Conservation (phyloP, 2,113 vertebrate genomes). For the Stomatorhinus ivindoensis region DNA sequence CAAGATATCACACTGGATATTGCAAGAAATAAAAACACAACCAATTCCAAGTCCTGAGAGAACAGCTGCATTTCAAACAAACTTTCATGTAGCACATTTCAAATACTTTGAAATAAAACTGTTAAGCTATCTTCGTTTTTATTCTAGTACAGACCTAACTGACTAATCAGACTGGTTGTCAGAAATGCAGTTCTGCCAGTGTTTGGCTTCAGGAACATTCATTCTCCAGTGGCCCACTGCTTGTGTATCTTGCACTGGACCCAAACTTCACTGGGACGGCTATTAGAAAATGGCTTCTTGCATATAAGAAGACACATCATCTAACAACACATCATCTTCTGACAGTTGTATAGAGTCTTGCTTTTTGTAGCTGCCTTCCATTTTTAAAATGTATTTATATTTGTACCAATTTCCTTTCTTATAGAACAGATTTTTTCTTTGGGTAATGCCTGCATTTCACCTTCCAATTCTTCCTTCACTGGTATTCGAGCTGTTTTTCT, state of each 20-base stretch:
- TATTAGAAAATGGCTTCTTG: not conserved
- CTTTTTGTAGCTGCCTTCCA: too few species aligned
- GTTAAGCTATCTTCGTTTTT: not conserved
- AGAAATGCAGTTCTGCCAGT: not conserved
- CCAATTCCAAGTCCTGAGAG: too few species aligned
- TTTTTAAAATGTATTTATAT: too few species aligned
- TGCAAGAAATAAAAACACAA: not conserved
- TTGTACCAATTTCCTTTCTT: too few species aligned
- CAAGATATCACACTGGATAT: too few species aligned
- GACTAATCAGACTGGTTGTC: not conserved
- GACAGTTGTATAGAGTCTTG: too few species aligned
- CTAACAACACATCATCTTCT: not conserved
- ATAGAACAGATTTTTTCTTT: not conserved
- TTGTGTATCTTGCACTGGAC: not conserved
- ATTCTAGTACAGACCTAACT: not conserved
- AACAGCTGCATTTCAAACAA: too few species aligned
- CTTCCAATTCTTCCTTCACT: not conserved
- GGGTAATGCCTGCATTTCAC: not conserved
- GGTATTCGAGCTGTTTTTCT: too few species aligned
- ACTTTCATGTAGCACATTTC: too few species aligned
- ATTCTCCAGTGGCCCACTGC: not conserved
- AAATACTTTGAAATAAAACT: too few species aligned
- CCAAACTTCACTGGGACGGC: not conserved
- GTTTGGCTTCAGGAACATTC: not conserved
- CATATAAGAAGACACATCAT: too few species aligned